Conservation (phyloP, 2,888 invertebrate genomes). For the Orthosia gracilis region DNA sequence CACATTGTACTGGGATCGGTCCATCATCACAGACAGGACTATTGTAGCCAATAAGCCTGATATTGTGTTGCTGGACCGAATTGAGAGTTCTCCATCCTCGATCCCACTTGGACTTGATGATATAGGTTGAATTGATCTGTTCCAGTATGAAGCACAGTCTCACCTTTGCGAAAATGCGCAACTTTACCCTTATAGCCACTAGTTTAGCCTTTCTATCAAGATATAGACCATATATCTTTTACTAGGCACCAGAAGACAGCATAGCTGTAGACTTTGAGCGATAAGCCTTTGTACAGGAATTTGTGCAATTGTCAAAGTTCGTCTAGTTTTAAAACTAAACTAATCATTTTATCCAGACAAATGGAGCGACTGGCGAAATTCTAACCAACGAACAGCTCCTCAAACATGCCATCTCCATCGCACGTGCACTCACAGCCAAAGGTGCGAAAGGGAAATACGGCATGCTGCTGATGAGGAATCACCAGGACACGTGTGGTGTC, state of each 20-base stretch:
- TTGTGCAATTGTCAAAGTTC: not conserved
- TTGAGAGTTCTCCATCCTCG: no score
- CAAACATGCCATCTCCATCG: slow-evolving; percentile 64
- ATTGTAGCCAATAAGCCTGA: no score
- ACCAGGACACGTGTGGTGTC: slow-evolving; percentile 66
- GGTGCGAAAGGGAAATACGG: slow-evolving; percentile 63
- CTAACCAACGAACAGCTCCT: slow-evolving; percentile 69
- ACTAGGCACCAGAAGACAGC: no score
- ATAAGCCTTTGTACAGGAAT: not conserved
- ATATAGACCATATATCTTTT: no score
- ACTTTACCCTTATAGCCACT: not conserved
- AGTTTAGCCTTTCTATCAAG: not conserved
- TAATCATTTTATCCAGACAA: slow-evolving; percentile 46
- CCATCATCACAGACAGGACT: no score
- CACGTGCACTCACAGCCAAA: slow-evolving; percentile 65
- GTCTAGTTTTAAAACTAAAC: not conserved
- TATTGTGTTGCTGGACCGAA: no score
- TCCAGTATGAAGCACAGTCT: not conserved
- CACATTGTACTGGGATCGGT: no score
- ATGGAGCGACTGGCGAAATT: slow-evolving; percentile 65
- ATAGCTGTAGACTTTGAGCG: no score
- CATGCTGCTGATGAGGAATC: slow-evolving; percentile 72
- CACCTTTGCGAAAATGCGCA: not conserved
- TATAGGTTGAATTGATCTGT: no score
- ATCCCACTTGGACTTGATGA: no score